Conservation (phyloP, 2,888 invertebrate genomes). For the Polydesmus complanatus region DNA sequence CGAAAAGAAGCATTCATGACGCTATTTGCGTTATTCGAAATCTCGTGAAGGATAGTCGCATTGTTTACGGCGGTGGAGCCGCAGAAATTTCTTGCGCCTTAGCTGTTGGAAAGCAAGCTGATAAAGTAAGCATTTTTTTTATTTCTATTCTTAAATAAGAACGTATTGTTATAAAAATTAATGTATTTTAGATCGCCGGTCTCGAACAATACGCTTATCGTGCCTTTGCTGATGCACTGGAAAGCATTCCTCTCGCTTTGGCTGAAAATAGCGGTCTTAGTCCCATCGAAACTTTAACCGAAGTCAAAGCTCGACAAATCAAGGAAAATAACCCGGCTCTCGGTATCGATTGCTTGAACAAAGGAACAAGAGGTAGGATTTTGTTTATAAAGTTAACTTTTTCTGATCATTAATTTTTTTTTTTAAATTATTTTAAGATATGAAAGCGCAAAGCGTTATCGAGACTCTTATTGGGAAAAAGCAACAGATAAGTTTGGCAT, state of each 20-base stretch:
- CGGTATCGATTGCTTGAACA: conserved; percentile 88
- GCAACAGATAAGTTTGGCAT: conserved; percentile 90
- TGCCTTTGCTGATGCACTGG: conserved; percentile 89
- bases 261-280: conserved; percentile 93
- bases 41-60: conserved; percentile 50
- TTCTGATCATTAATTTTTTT: background rate
- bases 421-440: conserved; percentile 46
- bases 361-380: conserved; percentile 45
- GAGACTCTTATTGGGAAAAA: conserved; percentile 95
- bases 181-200: conserved; percentile 45
- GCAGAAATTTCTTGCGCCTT: conserved; percentile 89
- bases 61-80: conserved; percentile 97
- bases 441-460: conserved; percentile 88
- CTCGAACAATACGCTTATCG: conserved; percentile 96
- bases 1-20: conserved; percentile 58
- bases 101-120: conserved; percentile 76
- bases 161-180: background rate
- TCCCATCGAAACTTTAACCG: conserved; percentile 80
- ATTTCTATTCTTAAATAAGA: background rate
- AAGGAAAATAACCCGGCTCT: conserved; percentile 68
- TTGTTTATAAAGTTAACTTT: conserved; percentile 7
- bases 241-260: conserved; percentile 82
- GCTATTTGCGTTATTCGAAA: conserved; percentile 60
- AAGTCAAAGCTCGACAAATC: conserved; percentile 78
- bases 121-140: conserved; percentile 43